A percentile compares a stretch with the other conserved stretches of the same genome.
Evolutionary conservation across 2,888 invertebrate genomes (phyloP).

Genomic region (Drosophila prostipennis): DNA sequence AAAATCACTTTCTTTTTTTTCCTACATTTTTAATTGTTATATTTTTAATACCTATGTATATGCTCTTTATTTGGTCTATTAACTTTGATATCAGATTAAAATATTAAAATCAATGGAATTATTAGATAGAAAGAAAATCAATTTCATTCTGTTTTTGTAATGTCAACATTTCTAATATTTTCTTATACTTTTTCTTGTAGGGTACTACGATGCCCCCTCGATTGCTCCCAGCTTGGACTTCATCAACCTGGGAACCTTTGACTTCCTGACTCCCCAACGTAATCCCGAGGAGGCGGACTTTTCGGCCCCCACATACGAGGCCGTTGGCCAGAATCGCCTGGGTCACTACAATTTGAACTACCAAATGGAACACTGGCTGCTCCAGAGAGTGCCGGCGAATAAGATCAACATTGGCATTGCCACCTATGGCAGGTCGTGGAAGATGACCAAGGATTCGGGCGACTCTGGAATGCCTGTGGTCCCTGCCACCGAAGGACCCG

Average conservation of each 20-base stretch:
- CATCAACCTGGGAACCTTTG: slow-evolving; percentile 91
- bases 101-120: too few relatives aligned
- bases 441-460: slow-evolving; percentile 89
- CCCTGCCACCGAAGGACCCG: slow-evolving; percentile 88
- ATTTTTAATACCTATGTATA: too few relatives aligned
- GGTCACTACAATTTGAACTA: slow-evolving; percentile 88
- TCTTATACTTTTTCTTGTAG: slow-evolving; percentile 82
- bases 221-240: slow-evolving; percentile 90
- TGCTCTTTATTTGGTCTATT: too few relatives aligned
- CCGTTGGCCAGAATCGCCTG: slow-evolving; percentile 87
- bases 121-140: too few relatives aligned
- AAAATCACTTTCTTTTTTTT: too few relatives aligned
- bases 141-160: too few relatives aligned
- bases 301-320: slow-evolving; percentile 89
- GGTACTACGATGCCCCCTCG: slow-evolving; percentile 90
- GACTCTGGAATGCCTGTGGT: slow-evolving; percentile 91
- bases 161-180: too few relatives aligned
- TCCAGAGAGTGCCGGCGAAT: slow-evolving; percentile 86
- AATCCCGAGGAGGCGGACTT: slow-evolving; percentile 92
- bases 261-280: slow-evolving; percentile 90
- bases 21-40: too few relatives aligned
- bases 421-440: slow-evolving; percentile 91
- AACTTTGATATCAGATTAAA: too few relatives aligned
- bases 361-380: slow-evolving; percentile 88
- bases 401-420: slow-evolving; percentile 91